Conservation (phyloP, 37 sponge, comb jelly and placozoan genomes). For the Axinella damicornis region DNA sequence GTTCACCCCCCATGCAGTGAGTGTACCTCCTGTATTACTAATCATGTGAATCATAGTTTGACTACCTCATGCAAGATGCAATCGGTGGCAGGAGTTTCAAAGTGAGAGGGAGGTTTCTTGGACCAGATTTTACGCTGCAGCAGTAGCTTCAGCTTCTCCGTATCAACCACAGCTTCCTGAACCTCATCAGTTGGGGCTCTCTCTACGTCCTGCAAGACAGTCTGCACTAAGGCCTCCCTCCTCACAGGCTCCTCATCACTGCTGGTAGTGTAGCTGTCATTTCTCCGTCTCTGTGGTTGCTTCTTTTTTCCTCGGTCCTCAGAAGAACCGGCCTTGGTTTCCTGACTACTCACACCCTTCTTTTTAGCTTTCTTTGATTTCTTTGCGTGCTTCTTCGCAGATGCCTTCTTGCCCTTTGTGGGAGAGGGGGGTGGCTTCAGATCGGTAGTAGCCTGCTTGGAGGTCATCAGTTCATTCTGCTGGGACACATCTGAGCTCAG, state of each 20-base stretch:
- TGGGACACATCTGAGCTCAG: not conserved
- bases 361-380: slow-evolving; percentile 15
- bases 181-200: not conserved
- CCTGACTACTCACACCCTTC: not conserved
- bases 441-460: not conserved
- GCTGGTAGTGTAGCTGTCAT: slow-evolving; percentile 59
- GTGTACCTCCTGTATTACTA: no score
- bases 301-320: not conserved
- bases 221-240: not conserved
- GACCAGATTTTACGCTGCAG: slow-evolving; percentile 45
- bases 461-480: no score
- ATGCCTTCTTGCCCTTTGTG: slow-evolving; percentile 22
- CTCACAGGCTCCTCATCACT: slow-evolving; percentile 53
- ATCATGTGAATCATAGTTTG: no score
- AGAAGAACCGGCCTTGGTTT: not conserved
- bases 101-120: slow-evolving; percentile 61
- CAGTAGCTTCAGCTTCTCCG: not conserved
- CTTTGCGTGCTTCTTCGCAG: slow-evolving; percentile 20
- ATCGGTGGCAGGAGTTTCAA: slow-evolving; percentile 62
- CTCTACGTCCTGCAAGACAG: not conserved
- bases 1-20: no score
- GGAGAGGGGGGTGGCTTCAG: no score
- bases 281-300: slow-evolving; percentile 31
- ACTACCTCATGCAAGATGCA: slow-evolving; percentile 66
- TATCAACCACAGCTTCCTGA: not conserved